Percentiles rank a stretch among this genome's conserved stretches.
phyloP scores from a whole-genome alignment of 2,113 vertebrate species.

The Esox niger region DNA sequence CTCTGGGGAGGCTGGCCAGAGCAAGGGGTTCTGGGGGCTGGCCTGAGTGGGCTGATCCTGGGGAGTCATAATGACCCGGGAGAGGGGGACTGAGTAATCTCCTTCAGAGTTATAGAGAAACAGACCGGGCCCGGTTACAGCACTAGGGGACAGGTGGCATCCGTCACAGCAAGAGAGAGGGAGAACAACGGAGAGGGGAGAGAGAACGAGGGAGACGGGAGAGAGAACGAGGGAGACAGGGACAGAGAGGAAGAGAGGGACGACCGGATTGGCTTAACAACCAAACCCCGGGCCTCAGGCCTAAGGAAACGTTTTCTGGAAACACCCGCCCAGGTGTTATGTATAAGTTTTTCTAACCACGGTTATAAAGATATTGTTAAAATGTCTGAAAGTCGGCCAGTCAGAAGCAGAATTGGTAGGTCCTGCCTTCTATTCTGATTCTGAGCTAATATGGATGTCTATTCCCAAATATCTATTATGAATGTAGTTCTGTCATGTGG shows the following conservation, averaged over 20 bases:
- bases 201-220: not conserved
- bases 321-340: no score
- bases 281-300: not conserved
- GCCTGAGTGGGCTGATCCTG: conserved; percentile 50
- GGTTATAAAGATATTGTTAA: no score
- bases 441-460: no score
- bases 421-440: no score
- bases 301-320: conserved; percentile 19
- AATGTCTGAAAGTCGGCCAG: no score
- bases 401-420: no score
- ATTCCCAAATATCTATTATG: no score
- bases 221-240: not conserved
- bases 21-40: conserved; percentile 46
- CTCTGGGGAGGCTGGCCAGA: conserved; percentile 63
- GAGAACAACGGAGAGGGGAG: not conserved
- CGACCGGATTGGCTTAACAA: not conserved
- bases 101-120: conserved; percentile 65
- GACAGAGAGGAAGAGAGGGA: not conserved
- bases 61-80: conserved; percentile 65
- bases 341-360: no score
- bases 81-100: conserved; percentile 60
- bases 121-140: conserved; percentile 66
- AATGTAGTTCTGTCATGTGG: no score
- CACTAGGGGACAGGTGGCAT: conserved; percentile 72
- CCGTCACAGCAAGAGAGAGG: conserved; percentile 53